Evolutionary conservation across 2,113 vertebrate species (phyloP).

Genomic region (Candoia aspera): DNA sequence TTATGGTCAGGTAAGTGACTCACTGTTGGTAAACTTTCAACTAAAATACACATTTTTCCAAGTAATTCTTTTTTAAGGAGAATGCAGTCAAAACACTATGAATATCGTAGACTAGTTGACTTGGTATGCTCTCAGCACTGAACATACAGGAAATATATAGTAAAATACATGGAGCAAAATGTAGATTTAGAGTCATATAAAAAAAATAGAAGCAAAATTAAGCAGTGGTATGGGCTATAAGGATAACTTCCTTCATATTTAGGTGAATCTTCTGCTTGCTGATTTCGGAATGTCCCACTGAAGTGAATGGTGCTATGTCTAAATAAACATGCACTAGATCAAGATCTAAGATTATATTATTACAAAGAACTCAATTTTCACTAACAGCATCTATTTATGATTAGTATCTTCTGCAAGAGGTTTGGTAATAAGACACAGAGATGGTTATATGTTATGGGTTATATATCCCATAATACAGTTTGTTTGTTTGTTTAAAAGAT

Average conservation of each 20-base stretch:
- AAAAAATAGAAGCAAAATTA: neutral
- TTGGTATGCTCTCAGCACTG: neutral
- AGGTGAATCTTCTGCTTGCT: neutral
- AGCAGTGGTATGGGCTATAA: neutral
- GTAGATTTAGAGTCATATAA: neutral
- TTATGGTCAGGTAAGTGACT: constrained; percentile 90
- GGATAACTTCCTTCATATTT: neutral
- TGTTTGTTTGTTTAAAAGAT: neutral
- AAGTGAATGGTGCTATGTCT: neutral
- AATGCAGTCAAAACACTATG: neutral
- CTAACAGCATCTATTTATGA: neutral
- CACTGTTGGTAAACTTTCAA: neutral
- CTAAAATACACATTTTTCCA: neutral
- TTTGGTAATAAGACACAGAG: neutral
- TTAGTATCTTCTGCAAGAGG: neutral
- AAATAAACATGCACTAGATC: neutral
- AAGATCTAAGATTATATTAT: neutral
- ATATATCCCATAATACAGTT: neutral
- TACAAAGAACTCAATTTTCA: neutral
- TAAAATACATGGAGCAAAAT: neutral
- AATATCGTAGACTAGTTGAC: neutral
- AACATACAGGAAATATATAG: neutral
- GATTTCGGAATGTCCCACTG: neutral
- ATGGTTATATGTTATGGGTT: neutral
- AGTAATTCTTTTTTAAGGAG: neutral